Percentiles rank a stretch among this genome's conserved stretches.
These are phyloP conservation scores for Drosophila mojavensis DNA, from an alignment of 1,140 invertebrate species.

Conservation along the genomic window DNA sequence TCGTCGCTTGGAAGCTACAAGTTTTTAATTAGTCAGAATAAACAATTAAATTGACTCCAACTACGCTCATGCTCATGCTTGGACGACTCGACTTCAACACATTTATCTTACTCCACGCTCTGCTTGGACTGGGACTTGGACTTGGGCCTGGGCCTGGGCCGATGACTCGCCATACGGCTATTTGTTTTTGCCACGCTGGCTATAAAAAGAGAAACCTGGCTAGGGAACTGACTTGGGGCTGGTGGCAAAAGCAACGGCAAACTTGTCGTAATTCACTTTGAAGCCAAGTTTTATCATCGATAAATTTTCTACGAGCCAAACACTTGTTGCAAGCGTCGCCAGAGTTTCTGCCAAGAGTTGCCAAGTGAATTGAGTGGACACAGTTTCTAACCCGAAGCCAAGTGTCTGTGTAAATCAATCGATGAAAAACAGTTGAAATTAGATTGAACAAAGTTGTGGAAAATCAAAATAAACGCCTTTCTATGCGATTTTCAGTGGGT, in stretches of 20 bases:
- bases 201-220: slow-evolving; percentile 38
- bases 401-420: slow-evolving; percentile 62
- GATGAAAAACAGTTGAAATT: slow-evolving; percentile 33
- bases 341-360: slow-evolving; percentile 14
- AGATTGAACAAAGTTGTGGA: neutral
- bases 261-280: slow-evolving; percentile 78
- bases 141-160: slow-evolving; percentile 12
- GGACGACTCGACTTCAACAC: slow-evolving; percentile 18
- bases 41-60: slow-evolving; percentile 70
- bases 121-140: neutral
- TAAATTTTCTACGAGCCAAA: slow-evolving; percentile 67
- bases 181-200: slow-evolving; percentile 41
- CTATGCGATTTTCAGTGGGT: neutral
- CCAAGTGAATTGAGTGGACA: slow-evolving; percentile 25
- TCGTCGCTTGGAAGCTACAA: slow-evolving; percentile 58
- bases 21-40: slow-evolving; percentile 78
- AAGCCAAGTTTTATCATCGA: slow-evolving; percentile 69
- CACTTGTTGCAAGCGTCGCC: slow-evolving; percentile 66
- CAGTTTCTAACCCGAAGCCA: slow-evolving; percentile 27
- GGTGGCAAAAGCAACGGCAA: slow-evolving; percentile 34
- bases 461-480: neutral
- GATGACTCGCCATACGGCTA: slow-evolving; percentile 43
- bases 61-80: neutral
- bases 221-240: slow-evolving; percentile 1
- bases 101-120: slow-evolving; percentile 67